phyloP scores from a whole-genome alignment of 2,888 invertebrate genomes.

The Teleiodes luculella region DNA sequence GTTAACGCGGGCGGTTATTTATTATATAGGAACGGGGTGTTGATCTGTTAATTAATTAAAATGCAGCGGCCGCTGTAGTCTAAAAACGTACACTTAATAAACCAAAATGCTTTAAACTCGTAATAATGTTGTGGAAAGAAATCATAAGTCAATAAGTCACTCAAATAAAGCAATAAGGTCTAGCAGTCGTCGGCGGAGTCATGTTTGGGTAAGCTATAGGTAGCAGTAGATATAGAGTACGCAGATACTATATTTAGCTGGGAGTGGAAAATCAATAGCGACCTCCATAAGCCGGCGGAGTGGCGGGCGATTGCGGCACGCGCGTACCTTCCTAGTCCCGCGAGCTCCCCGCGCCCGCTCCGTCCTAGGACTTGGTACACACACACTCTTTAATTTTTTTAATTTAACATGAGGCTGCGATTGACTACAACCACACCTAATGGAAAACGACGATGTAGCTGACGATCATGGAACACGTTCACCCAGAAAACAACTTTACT shows the following conservation, averaged over 20 bases:
- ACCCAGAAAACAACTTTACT: too few relatives aligned
- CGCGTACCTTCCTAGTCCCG: constrained; percentile 18
- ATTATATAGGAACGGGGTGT: too few relatives aligned
- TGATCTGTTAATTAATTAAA: too few relatives aligned
- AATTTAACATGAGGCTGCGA: too few relatives aligned
- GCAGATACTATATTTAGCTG: constrained; percentile 37
- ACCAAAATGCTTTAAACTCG: background rate
- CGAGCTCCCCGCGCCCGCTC: background rate
- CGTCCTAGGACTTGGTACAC: too few relatives aligned
- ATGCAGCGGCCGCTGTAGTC: too few relatives aligned
- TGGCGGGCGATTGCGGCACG: constrained; percentile 32
- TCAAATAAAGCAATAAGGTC: background rate
- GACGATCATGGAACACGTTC: too few relatives aligned
- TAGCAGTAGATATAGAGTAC: constrained; percentile 3
- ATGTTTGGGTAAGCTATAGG: constrained; percentile 5
- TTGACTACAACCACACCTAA: too few relatives aligned
- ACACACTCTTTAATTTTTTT: too few relatives aligned
- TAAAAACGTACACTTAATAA: too few relatives aligned
- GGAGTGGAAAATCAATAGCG: constrained; percentile 43
- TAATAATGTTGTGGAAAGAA: background rate
- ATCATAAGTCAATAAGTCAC: background rate
- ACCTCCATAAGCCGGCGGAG: constrained; percentile 37
- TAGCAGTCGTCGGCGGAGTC: background rate
- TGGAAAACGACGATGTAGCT: too few relatives aligned
- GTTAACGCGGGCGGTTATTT: too few relatives aligned